Evolutionary conservation across 2,888 invertebrate species (phyloP), one percentile per base, ranked within the genome.

Genomic region (Eilema sororculum): DNA sequence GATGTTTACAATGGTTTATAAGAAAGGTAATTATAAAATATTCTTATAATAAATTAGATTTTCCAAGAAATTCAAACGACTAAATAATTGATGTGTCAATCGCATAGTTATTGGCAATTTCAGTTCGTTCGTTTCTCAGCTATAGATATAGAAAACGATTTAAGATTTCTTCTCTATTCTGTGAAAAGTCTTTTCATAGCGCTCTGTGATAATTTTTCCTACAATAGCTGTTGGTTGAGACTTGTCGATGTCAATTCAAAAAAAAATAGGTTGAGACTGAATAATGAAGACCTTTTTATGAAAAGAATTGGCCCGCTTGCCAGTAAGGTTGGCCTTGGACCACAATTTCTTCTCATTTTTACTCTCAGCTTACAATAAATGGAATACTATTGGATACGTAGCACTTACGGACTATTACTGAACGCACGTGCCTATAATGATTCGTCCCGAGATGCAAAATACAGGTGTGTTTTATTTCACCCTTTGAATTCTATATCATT

Each of bases 381-480:
- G 57, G 78, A 70, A 71, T 75, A 67, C 72, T 73, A 72, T 78
- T 71, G 73, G 68, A 65, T 73, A 77, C 79, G 68, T 74, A 72
- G 57, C 46, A 69, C 74, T 71, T 64, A 73, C 58, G 71, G 72
- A 76, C 79, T 75, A 76, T 80, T 80, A 74, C 78, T 72, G 74
- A 60, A 72, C 76, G 69, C 84, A 84, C 78, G 82, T 84, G 84
- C 71, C 56, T 65, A 63, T 81, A 85, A 86, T 82, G 86, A 78
- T 76, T 76, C 8, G n/a, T 1, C 20, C 74, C 78, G 69, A 76
- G 72, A 77, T 83, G 81, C 84, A 80, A 80, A 84, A 82, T 73
- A 77, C 75, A 76, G 57, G 69, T 79, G 71, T 80, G 71, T 85
- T 84, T 86, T 85, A 86, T 85, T 82, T 78, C 79, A 78, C 77